Conservation (phyloP, 2,888 invertebrate genomes). For the Drosophila aldrichi region DNA sequence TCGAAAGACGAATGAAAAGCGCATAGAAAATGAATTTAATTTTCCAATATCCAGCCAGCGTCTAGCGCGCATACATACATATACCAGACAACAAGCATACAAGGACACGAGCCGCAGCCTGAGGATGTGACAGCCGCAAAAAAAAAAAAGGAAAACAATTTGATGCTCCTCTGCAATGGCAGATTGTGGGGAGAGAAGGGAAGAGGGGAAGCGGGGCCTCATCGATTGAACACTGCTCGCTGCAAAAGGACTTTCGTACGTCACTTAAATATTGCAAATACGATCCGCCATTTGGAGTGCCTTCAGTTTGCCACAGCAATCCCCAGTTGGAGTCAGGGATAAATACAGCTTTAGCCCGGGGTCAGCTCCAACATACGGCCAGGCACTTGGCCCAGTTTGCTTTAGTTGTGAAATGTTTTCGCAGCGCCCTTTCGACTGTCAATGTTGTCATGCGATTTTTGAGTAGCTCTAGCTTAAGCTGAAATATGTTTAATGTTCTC, state of each 20-base stretch:
- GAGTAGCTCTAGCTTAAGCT: background rate
- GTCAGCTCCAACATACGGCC: background rate
- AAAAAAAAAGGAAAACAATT: conserved; percentile 48
- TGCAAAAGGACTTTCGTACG: background rate
- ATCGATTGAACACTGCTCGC: background rate
- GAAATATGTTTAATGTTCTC: too few relatives aligned
- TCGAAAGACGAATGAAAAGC: conserved; percentile 40
- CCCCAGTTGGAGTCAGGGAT: background rate
- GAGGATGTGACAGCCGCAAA: conserved; percentile 35
- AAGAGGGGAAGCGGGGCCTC: too few relatives aligned
- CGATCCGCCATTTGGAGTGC: conserved; percentile 2
- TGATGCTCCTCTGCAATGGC: conserved; percentile 29
- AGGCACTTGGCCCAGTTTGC: background rate
- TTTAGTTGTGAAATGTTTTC: background rate
- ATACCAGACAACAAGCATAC: conserved; percentile 1
- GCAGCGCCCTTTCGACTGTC: background rate
- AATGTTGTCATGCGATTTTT: background rate
- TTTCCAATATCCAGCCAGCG: background rate
- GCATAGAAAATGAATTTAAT: conserved; percentile 56
- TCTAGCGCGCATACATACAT: background rate
- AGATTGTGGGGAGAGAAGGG: conserved; percentile 7
- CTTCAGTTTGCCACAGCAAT: background rate
- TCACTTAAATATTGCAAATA: background rate
- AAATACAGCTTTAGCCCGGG: background rate
- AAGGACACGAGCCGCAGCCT: conserved; percentile 20